These are phyloP conservation scores for Elmis aenea DNA, from an alignment of 2,888 invertebrate species.

Conservation along the genomic window DNA sequence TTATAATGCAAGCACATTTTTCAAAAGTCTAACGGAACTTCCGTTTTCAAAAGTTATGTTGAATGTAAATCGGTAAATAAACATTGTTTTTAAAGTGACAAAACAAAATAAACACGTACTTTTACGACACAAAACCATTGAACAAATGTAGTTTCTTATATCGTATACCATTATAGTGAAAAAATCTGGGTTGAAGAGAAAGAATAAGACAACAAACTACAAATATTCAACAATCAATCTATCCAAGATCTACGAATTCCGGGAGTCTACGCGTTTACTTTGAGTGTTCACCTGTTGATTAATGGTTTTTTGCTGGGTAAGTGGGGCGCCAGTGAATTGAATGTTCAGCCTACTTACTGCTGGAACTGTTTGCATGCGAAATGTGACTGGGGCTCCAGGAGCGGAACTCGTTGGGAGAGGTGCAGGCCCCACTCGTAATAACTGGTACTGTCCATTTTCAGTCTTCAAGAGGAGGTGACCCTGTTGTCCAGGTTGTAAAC, in stretches of 20 bases:
- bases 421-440: conserved; percentile 83
- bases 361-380: conserved; percentile 82
- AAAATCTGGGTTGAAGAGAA: not conserved
- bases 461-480: conserved; percentile 90
- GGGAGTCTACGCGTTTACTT: conserved; percentile 30
- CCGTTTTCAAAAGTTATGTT: too few relatives aligned
- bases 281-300: conserved; percentile 44
- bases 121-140: too few relatives aligned
- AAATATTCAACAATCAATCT: not conserved
- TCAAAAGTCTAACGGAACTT: too few relatives aligned
- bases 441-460: conserved; percentile 93
- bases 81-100: too few relatives aligned
- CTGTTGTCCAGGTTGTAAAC: conserved; percentile 82
- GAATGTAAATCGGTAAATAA: too few relatives aligned
- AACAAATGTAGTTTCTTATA: too few relatives aligned
- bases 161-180: too few relatives aligned
- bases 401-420: conserved; percentile 55
- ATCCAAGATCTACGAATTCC: conserved; percentile 6
- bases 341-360: conserved; percentile 71
- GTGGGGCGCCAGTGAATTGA: conserved; percentile 57
- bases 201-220: not conserved
- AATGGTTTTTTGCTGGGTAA: conserved; percentile 58
- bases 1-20: too few relatives aligned
- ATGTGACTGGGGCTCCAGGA: conserved; percentile 61
- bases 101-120: too few relatives aligned